Base-by-base conservation (phyloP, 2,113 vertebrate genomes). In the Sinocyclocheilus grahami region DNA sequence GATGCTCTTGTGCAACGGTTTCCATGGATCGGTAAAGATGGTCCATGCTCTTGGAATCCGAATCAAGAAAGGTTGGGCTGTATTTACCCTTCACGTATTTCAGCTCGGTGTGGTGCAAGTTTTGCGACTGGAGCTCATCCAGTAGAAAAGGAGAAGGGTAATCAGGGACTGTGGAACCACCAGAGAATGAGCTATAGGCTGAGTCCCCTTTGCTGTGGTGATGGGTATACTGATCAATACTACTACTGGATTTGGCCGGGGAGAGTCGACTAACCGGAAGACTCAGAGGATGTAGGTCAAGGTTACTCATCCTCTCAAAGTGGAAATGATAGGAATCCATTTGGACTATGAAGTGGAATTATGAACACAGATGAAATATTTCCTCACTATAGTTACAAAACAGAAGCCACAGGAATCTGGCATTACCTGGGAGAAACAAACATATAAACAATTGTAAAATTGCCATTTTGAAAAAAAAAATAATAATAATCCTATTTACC, bases 131-230 rank as follows among this genome's bases (percentile, higher is more conserved):
- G 0, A 94, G 88, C 85, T 96, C 95, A 0, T 95, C 93, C 3
- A 91, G 87, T 22, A 94, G 83, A 71, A 92, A 92, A 0, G 92
- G 89, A 1, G 91, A 90, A 39, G 91, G 90, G 69, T 92, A 91
- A 77, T 97, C 97, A 0, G 94, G 95, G 55, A 92, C 91, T 0
- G 92, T 95, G 0, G 97, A 98, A 3, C 95, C 94, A 0, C 95
- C 96, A 0, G 97, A 98, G 89, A 98, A 97, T 13, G 97, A 98
- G 92, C 97, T 97, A 91, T 98, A 98, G 9, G 97, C 97, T 1
- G 97, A 99, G 90, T 99, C 97, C 67, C 92, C 95, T 90, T 94
- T 96, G 9, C 94, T 91, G 86, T 95, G 95, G 55, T 95, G 93
- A 72, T 95, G 96, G 65, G 91, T 37, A 39, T 93, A 88, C 14